A percentile compares a stretch with the other conserved stretches of the same genome.
Conservation (phyloP, 2,888 invertebrate species). For the Meganola albula region DNA sequence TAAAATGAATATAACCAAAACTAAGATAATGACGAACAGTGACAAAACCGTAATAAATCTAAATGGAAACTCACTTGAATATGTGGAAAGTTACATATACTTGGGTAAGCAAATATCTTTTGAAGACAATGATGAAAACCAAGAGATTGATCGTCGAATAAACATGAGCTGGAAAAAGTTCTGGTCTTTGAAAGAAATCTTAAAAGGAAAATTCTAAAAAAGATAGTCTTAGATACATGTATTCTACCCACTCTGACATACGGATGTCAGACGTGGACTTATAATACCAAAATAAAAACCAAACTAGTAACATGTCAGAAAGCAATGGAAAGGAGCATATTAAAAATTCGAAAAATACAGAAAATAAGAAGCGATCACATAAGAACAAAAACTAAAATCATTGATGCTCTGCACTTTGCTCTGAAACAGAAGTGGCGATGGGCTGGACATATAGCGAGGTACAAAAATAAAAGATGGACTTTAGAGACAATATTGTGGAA, state of each 20-base stretch:
- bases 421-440: background rate
- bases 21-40: slow-evolving; percentile 16
- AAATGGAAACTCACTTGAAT: slow-evolving; percentile 1
- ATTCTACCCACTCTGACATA: slow-evolving; percentile 3
- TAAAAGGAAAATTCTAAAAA: slow-evolving; percentile 3
- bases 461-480: background rate
- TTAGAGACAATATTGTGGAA: no score
- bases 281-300: background rate
- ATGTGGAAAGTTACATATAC: slow-evolving; percentile 8
- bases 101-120: slow-evolving; percentile 8
- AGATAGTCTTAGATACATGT: slow-evolving; percentile 9
- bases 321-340: background rate
- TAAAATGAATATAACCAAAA: slow-evolving; percentile 15
- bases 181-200: slow-evolving; percentile 4
- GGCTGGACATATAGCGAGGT: background rate
- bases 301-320: background rate
- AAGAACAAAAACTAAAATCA: background rate
- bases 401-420: background rate
- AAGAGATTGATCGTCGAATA: slow-evolving; percentile 6
- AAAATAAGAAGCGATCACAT: background rate
- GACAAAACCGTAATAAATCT: slow-evolving; percentile 4
- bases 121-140: background rate
- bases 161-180: slow-evolving; percentile 1
- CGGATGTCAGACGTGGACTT: background rate
- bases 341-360: background rate